phyloP scores from a whole-genome alignment of 2,888 invertebrate genomes.

The Microctonus brassicae region DNA sequence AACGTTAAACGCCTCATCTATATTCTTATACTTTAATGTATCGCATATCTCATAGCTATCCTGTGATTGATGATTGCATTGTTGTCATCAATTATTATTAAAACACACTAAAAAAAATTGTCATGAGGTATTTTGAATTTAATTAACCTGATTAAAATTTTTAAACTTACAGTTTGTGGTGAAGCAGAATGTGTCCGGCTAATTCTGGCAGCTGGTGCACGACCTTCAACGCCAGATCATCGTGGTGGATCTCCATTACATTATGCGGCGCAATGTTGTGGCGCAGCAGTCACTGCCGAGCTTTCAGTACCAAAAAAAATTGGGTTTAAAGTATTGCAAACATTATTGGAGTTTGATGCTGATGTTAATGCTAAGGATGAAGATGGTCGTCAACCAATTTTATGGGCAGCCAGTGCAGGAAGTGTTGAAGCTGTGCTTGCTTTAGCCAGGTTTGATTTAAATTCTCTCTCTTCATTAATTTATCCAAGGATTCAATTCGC shows the following conservation, averaged over 20 bases:
- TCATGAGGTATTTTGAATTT: neutral
- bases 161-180: slow-evolving; percentile 81
- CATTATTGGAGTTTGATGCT: slow-evolving; percentile 82
- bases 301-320: slow-evolving; percentile 70
- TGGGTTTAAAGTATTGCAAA: slow-evolving; percentile 85
- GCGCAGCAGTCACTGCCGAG: slow-evolving; percentile 76
- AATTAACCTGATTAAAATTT: slow-evolving; percentile 6
- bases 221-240: slow-evolving; percentile 89
- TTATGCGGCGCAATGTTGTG: slow-evolving; percentile 98
- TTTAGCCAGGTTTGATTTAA: slow-evolving; percentile 79
- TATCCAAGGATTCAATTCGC: neutral
- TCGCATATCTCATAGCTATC: neutral
- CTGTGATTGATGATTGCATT: neutral
- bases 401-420: slow-evolving; percentile 98
- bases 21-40: neutral
- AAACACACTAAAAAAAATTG: neutral
- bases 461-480: neutral
- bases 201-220: slow-evolving; percentile 87
- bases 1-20: neutral
- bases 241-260: slow-evolving; percentile 96
- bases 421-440: slow-evolving; percentile 92
- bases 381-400: slow-evolving; percentile 92
- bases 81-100: neutral
- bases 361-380: slow-evolving; percentile 89
- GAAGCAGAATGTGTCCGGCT: slow-evolving; percentile 90